Percentiles rank a stretch among this genome's conserved stretches.
Conservation (phyloP, 2,888 invertebrate genomes). For the Brachyptera putata region DNA sequence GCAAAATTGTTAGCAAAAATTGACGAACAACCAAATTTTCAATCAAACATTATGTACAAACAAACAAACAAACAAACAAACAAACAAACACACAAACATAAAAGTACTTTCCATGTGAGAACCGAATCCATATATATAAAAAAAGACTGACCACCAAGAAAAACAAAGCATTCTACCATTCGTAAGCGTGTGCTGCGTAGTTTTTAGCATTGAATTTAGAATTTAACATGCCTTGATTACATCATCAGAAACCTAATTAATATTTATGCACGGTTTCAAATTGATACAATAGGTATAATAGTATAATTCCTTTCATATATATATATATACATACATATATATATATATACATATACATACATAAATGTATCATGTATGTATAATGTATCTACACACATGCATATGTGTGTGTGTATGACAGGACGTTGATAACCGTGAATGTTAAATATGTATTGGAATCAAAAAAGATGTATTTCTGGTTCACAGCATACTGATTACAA, state of each 20-base stretch:
- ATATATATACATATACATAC: too few relatives aligned
- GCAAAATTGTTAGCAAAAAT: background rate
- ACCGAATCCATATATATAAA: slow-evolving; percentile 20
- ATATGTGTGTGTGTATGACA: too few relatives aligned
- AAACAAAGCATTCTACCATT: background rate
- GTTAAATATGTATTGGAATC: too few relatives aligned
- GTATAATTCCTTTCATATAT: too few relatives aligned
- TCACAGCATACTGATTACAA: background rate
- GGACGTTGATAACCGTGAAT: too few relatives aligned
- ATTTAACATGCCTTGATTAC: background rate
- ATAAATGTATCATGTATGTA: too few relatives aligned
- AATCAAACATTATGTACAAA: background rate
- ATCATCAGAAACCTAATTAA: too few relatives aligned
- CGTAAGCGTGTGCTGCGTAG: background rate
- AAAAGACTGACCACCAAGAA: slow-evolving; percentile 4
- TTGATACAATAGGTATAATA: too few relatives aligned
- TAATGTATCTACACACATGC: too few relatives aligned
- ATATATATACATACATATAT: too few relatives aligned
- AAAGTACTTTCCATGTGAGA: slow-evolving; percentile 19
- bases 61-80: background rate
- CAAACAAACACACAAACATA: slow-evolving; percentile 3
- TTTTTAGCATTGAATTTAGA: too few relatives aligned
- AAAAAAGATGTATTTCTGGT: background rate
- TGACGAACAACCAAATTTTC: background rate
- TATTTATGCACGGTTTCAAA: too few relatives aligned